Percentiles rank a stretch among this genome's conserved stretches.
Conservation (phyloP, 2,113 vertebrate species). For the Toxotes jaculatrix region DNA sequence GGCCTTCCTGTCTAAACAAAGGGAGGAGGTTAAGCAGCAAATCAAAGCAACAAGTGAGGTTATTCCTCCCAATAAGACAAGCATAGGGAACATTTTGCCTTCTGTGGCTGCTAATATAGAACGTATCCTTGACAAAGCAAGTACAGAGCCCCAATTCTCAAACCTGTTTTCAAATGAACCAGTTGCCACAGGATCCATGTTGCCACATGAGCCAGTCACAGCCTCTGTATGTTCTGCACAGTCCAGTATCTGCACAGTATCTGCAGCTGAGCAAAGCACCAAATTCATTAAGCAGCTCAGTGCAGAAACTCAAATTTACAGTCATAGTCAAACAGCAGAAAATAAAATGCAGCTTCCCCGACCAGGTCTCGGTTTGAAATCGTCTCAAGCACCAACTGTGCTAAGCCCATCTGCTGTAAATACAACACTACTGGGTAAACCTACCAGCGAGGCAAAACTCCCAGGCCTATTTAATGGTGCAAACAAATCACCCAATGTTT, state of each 20-base stretch:
- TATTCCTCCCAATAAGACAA: conserved; percentile 32
- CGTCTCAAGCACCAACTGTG: background rate
- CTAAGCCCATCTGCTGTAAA: conserved; percentile 19
- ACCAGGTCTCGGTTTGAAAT: conserved; percentile 1
- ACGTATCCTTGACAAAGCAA: background rate
- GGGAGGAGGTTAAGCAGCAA: conserved; percentile 17
- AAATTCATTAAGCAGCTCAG: conserved; percentile 30
- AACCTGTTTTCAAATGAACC: conserved; percentile 22
- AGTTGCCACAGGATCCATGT: background rate
- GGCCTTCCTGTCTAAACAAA: conserved; percentile 8
- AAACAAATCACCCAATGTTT: conserved; percentile 30
- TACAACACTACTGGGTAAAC: background rate
- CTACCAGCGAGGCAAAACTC: conserved; percentile 20
- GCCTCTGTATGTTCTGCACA: conserved; percentile 53
- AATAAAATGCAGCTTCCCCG: background rate
- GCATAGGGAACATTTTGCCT: conserved; percentile 13
- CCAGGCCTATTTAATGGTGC: background rate
- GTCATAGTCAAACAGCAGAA: conserved; percentile 19
- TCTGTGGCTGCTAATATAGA: conserved; percentile 5
- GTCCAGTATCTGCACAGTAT: conserved; percentile 15
- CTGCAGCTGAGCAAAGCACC: conserved; percentile 14
- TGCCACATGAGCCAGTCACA: conserved; percentile 49
- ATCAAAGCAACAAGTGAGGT: background rate
- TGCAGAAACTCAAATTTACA: conserved; percentile 6
- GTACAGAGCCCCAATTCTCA: background rate